Evolutionary conservation across 1,140 invertebrate species (phyloP).

Genomic region (Drosophila varians): DNA sequence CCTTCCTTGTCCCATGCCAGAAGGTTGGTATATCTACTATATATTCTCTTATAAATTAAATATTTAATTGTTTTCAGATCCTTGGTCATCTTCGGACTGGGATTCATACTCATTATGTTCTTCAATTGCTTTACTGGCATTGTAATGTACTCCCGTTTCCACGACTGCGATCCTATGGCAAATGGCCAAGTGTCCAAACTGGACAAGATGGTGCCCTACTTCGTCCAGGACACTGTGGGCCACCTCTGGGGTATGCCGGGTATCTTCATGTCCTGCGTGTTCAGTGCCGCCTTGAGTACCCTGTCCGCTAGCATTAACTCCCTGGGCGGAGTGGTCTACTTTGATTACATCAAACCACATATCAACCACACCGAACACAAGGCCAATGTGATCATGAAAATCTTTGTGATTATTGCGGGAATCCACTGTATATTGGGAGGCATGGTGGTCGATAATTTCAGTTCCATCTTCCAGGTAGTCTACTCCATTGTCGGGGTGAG

Average conservation of each 20-base stretch:
- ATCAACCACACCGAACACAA: slow-evolving; percentile 84
- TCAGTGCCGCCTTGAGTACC: slow-evolving; percentile 89
- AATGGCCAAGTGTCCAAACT: slow-evolving; percentile 71
- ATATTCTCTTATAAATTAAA: not conserved
- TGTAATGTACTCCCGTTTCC: slow-evolving; percentile 89
- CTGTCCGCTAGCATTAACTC: slow-evolving; percentile 90
- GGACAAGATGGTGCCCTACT: slow-evolving; percentile 86
- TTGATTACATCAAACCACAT: slow-evolving; percentile 87
- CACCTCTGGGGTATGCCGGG: slow-evolving; percentile 86
- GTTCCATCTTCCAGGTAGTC: slow-evolving; percentile 86
- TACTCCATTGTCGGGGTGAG: slow-evolving; percentile 87
- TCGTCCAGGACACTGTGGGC: slow-evolving; percentile 87
- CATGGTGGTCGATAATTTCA: slow-evolving; percentile 87
- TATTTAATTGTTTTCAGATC: slow-evolving; percentile 65
- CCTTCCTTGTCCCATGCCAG: slow-evolving; percentile 66
- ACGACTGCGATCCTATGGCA: slow-evolving; percentile 89
- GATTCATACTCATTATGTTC: slow-evolving; percentile 84
- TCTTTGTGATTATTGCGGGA: slow-evolving; percentile 85
- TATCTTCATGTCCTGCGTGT: slow-evolving; percentile 88
- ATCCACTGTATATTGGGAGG: slow-evolving; percentile 86
- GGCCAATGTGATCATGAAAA: slow-evolving; percentile 87
- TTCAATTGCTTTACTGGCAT: slow-evolving; percentile 88
- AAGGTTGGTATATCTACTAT: slow-evolving; percentile 15
- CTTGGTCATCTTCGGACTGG: slow-evolving; percentile 84
- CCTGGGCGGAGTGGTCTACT: slow-evolving; percentile 90